phyloP scores from a whole-genome alignment of 1,140 invertebrate genomes.

The Acromyrmex heyeri region DNA sequence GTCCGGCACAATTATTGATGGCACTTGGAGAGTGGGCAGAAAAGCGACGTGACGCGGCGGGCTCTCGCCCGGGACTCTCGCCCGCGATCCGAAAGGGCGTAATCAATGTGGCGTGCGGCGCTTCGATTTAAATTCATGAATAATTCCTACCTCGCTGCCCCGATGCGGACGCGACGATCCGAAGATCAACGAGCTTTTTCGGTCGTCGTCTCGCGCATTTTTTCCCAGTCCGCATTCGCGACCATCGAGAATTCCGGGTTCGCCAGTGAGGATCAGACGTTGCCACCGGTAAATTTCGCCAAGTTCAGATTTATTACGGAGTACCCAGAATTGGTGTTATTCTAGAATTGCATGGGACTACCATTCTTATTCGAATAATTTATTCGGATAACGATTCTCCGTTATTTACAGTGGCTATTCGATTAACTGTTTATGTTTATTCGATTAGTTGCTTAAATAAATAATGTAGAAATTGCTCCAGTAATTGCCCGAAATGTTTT shows the following conservation, averaged over 20 bases:
- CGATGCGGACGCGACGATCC: constrained; percentile 18
- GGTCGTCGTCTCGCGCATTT: constrained; percentile 19
- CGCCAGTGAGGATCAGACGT: constrained; percentile 3
- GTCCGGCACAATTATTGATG: constrained; percentile 78
- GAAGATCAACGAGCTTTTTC: constrained; percentile 73
- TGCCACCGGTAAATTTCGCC: constrained; percentile 37
- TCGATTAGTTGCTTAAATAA: background rate
- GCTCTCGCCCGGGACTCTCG: constrained; percentile 3
- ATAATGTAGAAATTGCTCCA: background rate
- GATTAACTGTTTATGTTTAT: background rate
- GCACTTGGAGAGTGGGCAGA: constrained; percentile 35
- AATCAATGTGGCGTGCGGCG: constrained; percentile 80
- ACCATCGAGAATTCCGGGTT: constrained; percentile 8
- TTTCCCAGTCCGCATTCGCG: background rate
- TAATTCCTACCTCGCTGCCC: constrained; percentile 75
- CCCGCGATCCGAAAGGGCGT: constrained; percentile 73
- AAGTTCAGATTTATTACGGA: constrained; percentile 29
- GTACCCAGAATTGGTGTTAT: constrained; percentile 11
- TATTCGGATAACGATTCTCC: constrained; percentile 12
- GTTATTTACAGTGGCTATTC: background rate
- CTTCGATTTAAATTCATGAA: constrained; percentile 83
- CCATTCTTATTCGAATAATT: constrained; percentile 37
- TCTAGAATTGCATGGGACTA: constrained; percentile 4
- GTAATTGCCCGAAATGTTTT: background rate
- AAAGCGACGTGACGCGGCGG: background rate